Evolutionary conservation across 64 coral and sea anemone species (phyloP), one percentile per base, ranked within the genome.

Genomic region (Pocillopora damicornis): DNA sequence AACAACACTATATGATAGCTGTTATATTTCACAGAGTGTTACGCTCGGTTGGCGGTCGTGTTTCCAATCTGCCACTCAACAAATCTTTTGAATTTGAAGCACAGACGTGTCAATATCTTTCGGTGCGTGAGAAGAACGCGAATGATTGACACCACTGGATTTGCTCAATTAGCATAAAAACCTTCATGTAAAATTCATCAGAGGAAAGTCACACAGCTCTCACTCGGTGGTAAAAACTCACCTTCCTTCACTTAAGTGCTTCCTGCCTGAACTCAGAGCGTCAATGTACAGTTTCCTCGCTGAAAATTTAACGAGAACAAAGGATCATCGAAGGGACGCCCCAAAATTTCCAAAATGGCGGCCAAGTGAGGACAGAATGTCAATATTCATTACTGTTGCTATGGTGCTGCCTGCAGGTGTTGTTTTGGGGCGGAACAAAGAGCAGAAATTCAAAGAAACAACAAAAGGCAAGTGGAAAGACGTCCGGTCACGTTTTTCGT

Each of bases 11-110:
- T 89, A 73, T 86, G 85, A 93, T 93, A 90, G 74, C 91, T 97
- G 83, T 90, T 93, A 89, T 91, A 90, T 90, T 87, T 87, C 83
- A 75, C 77, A 83, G 90, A 95, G 91, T 97, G 94, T 97, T 93
- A 92, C 94, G 94, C 94, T 86, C 94, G 91, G 94, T 89, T 97
- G 94, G 94, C 94, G 94, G 94, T 97, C 94, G 91, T 93, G 94
- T 93, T 90, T 76, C 75, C 88, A 91, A 97, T 88, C 94, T 97
- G 94, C 94, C 94, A 97, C 82, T 96, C 94, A 96, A 96, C 91
- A 90, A 51, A 77, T 86, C 74, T 89, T 87, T 86, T 71, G 67
- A 71, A 71, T 93, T 51, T 92, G 76, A 88, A 90, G 92, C 94
- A 88, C 89, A 86, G 83, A 97, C 94, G 91, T 97, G 94, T 97